phyloP scores from a whole-genome alignment of 2,797 vertebrate species.

The Anguilla obscura region DNA sequence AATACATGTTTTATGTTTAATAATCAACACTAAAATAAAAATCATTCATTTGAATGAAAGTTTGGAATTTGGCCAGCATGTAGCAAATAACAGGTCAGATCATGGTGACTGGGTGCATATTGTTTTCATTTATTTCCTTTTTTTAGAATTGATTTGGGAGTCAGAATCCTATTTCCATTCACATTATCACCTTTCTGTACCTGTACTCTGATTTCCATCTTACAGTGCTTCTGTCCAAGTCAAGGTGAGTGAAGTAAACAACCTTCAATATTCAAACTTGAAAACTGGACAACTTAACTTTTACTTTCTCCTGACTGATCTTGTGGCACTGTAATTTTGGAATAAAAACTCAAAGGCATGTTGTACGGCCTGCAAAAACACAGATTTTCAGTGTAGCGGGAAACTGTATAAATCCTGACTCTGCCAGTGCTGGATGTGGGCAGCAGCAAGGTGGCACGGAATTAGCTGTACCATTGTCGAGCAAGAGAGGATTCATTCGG shows the following conservation, averaged over 20 bases:
- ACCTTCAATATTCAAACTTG: background rate
- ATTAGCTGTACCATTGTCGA: background rate
- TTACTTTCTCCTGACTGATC: too few relatives aligned
- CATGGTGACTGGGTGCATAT: background rate
- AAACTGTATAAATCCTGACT: background rate
- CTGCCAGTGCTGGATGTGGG: background rate
- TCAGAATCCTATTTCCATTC: too few relatives aligned
- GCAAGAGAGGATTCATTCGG: background rate
- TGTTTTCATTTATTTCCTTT: background rate
- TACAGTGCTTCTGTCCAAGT: too few relatives aligned
- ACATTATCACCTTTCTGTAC: too few relatives aligned
- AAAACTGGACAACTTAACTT: background rate
- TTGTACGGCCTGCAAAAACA: background rate
- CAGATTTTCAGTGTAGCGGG: background rate
- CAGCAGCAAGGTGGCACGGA: background rate
- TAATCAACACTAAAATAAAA: background rate
- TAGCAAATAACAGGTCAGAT: background rate
- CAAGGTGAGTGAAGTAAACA: background rate
- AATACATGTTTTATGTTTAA: background rate
- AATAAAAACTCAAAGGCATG: background rate
- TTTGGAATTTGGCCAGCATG: background rate
- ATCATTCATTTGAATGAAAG: background rate
- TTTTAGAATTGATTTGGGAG: too few relatives aligned
- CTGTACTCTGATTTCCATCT: too few relatives aligned
- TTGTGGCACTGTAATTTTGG: too few relatives aligned